phyloP scores from a whole-genome alignment of 2,113 vertebrate genomes.

The Paedocypris sp. region DNA sequence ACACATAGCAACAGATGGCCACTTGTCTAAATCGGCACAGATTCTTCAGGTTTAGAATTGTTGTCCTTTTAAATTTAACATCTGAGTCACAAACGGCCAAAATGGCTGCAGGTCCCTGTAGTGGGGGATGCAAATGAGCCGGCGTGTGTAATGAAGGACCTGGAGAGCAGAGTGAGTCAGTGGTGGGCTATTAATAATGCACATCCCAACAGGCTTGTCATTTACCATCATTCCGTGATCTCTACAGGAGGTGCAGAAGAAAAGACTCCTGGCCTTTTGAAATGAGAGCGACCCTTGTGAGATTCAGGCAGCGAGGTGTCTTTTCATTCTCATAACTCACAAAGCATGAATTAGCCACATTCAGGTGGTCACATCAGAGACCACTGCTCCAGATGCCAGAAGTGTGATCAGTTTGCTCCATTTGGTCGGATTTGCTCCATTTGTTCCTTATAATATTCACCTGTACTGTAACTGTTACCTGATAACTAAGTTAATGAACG shows the following conservation, averaged over 20 bases:
- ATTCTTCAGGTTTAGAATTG: slow-evolving; percentile 11
- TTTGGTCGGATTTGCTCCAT: background rate
- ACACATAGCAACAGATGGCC: background rate
- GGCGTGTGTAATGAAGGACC: background rate
- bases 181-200: slow-evolving; percentile 34
- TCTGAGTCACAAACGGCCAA: background rate
- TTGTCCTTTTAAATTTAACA: background rate
- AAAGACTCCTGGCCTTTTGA: slow-evolving; percentile 31
- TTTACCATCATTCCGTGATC: slow-evolving; percentile 30
- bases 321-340: slow-evolving; percentile 12
- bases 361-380: background rate
- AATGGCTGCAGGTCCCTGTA: background rate
- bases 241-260: slow-evolving; percentile 21
- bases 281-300: slow-evolving; percentile 24
- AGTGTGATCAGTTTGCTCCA: background rate
- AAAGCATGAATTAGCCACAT: background rate
- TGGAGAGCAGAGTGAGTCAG: background rate
- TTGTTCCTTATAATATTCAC: too few relatives aligned
- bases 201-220: slow-evolving; percentile 34
- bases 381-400: background rate
- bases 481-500: too few relatives aligned
- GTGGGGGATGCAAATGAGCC: slow-evolving; percentile 22
- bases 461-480: too few relatives aligned
- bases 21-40: background rate
- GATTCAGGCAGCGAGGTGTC: slow-evolving; percentile 10